Evolutionary conservation across 2,113 vertebrate genomes (phyloP).

Genomic region (Solea senegalensis): DNA sequence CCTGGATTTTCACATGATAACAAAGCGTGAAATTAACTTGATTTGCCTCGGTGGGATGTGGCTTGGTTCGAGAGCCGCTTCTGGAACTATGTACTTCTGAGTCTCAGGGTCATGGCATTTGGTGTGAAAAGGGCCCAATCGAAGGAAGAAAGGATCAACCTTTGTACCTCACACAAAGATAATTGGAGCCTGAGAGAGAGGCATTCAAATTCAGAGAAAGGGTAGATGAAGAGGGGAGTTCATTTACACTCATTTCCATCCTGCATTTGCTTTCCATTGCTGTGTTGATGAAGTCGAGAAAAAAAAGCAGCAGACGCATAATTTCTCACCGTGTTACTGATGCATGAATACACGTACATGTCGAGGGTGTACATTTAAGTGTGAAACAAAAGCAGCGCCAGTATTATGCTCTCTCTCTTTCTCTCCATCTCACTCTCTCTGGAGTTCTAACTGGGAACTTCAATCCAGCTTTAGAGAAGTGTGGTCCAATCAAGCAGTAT

Average conservation of each 20-base stretch:
- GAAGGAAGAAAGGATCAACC: conserved; percentile 22
- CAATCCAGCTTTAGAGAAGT: conserved; percentile 37
- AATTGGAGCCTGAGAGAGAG: conserved; percentile 28
- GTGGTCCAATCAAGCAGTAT: conserved; percentile 59
- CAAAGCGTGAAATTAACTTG: conserved; percentile 38
- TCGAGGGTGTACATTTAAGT: conserved; percentile 8
- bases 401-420: neutral
- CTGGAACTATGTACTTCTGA: neutral
- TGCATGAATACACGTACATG: conserved; percentile 36
- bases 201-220: conserved; percentile 1
- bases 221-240: neutral
- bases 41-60: conserved; percentile 30
- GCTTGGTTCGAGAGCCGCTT: neutral
- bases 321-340: conserved; percentile 10
- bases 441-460: conserved; percentile 23
- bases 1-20: conserved; percentile 26
- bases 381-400: conserved; percentile 30
- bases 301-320: conserved; percentile 32
- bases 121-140: conserved; percentile 24
- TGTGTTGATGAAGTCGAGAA: conserved; percentile 33
- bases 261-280: conserved; percentile 13
- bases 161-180: conserved; percentile 41
- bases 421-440: conserved; percentile 18
- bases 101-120: conserved; percentile 4
- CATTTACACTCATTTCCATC: neutral